phyloP scores from a whole-genome alignment of 2,113 vertebrate genomes.

The Thalassarche chlororhynchos region DNA sequence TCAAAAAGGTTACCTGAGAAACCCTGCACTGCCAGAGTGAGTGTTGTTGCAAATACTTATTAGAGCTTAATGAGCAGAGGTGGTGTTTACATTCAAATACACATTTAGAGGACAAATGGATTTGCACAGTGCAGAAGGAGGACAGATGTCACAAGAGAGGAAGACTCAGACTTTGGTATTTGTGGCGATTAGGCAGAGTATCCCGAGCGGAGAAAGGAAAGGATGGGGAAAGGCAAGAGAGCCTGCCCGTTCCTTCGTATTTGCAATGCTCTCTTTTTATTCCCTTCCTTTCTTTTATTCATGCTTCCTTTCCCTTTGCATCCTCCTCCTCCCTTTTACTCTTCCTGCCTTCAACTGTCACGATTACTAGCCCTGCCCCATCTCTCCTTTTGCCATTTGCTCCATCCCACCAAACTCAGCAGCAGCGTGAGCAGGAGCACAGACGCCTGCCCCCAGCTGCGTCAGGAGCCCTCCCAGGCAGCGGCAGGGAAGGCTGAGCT shows the following conservation, averaged over 20 bases:
- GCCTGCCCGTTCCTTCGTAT: neutral
- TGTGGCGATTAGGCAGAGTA: neutral
- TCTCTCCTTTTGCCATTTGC: neutral
- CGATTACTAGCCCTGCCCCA: neutral
- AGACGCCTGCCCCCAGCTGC: fast-evolving
- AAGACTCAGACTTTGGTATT: neutral
- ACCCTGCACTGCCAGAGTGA: neutral
- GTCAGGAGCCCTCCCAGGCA: neutral
- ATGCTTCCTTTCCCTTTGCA: neutral
- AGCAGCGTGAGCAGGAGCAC: neutral
- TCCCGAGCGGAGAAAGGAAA: neutral
- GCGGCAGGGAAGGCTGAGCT: neutral
- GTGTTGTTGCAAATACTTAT: neutral
- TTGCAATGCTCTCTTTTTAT: neutral
- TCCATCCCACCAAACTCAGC: neutral
- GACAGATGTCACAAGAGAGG: neutral
- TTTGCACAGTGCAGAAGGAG: neutral
- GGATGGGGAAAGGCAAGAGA: neutral
- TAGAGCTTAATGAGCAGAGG: neutral
- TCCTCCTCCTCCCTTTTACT: neutral
- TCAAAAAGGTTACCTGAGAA: neutral
- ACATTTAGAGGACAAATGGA: constrained; percentile 2
- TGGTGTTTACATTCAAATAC: neutral
- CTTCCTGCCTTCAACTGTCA: neutral
- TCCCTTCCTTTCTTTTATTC: neutral